Base-by-base conservation (phyloP, 2,888 invertebrate genomes). In the Eupithecia dodoneata region DNA sequence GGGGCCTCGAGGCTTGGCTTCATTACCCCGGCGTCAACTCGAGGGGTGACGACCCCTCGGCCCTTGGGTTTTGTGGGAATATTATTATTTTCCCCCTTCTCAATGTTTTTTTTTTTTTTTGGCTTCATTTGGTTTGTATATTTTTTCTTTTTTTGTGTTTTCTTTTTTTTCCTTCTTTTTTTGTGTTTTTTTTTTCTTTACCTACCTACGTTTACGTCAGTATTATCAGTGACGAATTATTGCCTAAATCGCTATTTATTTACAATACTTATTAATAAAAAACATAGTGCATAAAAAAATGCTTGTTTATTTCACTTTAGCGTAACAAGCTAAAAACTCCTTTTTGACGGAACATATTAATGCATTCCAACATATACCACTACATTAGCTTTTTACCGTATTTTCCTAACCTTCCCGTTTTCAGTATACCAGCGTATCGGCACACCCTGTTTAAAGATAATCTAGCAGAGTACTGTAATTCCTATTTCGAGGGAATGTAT, bases 361-460 rank as follows among this genome's bases (percentile, higher is more conserved):
- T 18, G 30, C 12, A 30, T 30, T 30, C 30, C 18, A 12, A 30
- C n/a, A n/a, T n/a, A 63, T 10, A 12, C 59, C 18, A 59, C 9
- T 18, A 12, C 10, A 30, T 10, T 30, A 10, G 63, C 30, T 59
- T 18, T n/a, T 9, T 59, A 59, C 9, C 18, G 18, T 18, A 59
- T 18, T 59, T 59, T 63, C 30, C 63, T 63, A 18, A 18, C 10
- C n/a, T 2, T 2, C 7, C 55, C 55, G 12, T 63, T 63, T 18
- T 10, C 18, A 10, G 30, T 63, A 30, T 59, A 63, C 30, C 63
- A 63, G 18, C 63, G 30, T 63, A 63, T 63, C 63, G 63, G 30
- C 63, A 63, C 63, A 30, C 63, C 63, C 63, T 12, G 63, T 63
- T 30, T 63, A 30, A 30, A 63, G 30, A 63, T 63, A 63, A 63